phyloP scores from a whole-genome alignment of 2,888 invertebrate species.

The Andrena bicolor region DNA sequence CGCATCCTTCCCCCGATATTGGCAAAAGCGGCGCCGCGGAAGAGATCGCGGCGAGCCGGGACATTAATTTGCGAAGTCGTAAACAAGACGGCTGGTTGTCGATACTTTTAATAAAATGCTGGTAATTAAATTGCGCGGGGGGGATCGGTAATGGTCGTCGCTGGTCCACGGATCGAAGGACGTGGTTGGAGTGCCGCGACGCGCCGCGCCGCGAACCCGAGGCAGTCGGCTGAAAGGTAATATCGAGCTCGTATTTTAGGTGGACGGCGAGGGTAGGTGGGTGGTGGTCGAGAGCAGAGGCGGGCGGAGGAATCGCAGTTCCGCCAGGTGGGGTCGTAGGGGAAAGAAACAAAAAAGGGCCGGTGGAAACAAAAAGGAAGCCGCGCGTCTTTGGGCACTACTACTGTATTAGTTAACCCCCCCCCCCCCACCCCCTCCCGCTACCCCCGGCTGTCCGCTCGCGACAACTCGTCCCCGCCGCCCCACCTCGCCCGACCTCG shows the following conservation, averaged over 20 bases:
- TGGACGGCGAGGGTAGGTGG: constrained; percentile 47
- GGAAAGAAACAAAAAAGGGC: constrained; percentile 75
- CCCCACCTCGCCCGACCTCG: constrained; percentile 51
- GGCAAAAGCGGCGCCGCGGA: constrained; percentile 60
- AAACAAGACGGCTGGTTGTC: constrained; percentile 82
- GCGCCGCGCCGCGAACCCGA: constrained; percentile 46
- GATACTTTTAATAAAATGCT: constrained; percentile 84
- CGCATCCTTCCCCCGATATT: constrained; percentile 54
- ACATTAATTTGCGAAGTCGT: constrained; percentile 82
- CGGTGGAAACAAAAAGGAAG: constrained; percentile 71
- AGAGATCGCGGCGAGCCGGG: constrained; percentile 57
- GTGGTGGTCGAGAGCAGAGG: constrained; percentile 37
- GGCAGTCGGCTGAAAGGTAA: constrained; percentile 74
- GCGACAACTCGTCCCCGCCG: constrained; percentile 69
- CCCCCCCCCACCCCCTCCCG: constrained; percentile 25
- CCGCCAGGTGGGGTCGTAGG: constrained; percentile 59
- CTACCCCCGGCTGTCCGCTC: constrained; percentile 63
- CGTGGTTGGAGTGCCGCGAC: constrained; percentile 46
- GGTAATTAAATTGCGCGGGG: constrained; percentile 82
- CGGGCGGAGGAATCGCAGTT: constrained; percentile 60
- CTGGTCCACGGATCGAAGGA: constrained; percentile 41
- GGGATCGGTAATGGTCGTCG: constrained; percentile 66
- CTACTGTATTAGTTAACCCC: constrained; percentile 73
- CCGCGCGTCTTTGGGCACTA: constrained; percentile 71
- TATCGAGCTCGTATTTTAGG: constrained; percentile 80